Base-by-base conservation (phyloP, 2,797 vertebrate genomes). In the Bradypodion ventrale region DNA sequence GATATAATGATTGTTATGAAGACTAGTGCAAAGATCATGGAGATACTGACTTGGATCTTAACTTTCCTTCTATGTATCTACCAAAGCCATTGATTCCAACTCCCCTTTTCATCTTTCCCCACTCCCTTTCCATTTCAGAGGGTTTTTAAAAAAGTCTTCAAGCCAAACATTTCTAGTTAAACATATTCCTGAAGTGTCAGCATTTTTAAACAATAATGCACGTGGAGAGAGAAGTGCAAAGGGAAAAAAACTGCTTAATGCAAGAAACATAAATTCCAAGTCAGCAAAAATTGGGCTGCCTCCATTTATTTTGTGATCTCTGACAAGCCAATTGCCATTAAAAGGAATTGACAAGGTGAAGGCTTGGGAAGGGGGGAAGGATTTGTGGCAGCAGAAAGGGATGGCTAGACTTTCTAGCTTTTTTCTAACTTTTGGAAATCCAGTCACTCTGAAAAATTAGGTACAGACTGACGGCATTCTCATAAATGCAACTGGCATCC, bases 401-500 rank as follows among this genome's bases (percentile, higher is more conserved):
- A 84, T 37, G 2, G 42, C 66, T 0, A 88, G 90, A 91, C 91
- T 91, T 93, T 42, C 87, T 81, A 83, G 81, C 86, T 88, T 90
- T 92, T 9, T 46, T 92, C 90, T 91, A 86, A 76, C 76, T 87
- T 83, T 85, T 49, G 76, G n/a, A 93, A 85, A 92, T 81, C 89
- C 85, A 88, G 88, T 85, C 83, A 82, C 88, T 90, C 90, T 81
- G 92, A 87, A 92, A n/a, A 94, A 90, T 89, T 89, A 92, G 93
- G 88, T 86, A 78, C 92, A 93, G 91, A 75, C 91, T 91, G 86
- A 62, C 87, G 63, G 23, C 60, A 89, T 94, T 94, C 93, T 87
- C 92, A 93, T 92, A 94, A 85, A 92, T 90, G 92, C 93, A 90
- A 85, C 37, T 84, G 92, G 91, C 92, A 94, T 92, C 93, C 88